A percentile compares a stretch with the other conserved stretches of the same genome.
phyloP scores from a whole-genome alignment of 2,888 invertebrate genomes.

The Athripsodes cinereus region DNA sequence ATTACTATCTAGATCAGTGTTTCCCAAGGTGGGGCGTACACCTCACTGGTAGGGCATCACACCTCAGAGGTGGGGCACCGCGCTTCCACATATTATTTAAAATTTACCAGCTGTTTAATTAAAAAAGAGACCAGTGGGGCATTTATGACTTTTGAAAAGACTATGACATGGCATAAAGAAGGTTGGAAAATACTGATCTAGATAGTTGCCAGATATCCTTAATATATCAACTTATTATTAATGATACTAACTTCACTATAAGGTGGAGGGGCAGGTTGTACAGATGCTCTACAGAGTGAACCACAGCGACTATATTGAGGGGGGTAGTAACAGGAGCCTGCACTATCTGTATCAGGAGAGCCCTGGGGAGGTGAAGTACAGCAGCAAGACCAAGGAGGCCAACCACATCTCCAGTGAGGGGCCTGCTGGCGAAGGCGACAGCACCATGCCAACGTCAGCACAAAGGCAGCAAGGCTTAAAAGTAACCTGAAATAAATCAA shows the following conservation, averaged over 20 bases:
- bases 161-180: too few relatives aligned
- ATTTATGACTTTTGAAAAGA: too few relatives aligned
- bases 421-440: slow-evolving; percentile 43
- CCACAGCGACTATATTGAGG: slow-evolving; percentile 80
- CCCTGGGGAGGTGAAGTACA: slow-evolving; percentile 11
- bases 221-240: too few relatives aligned
- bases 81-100: too few relatives aligned
- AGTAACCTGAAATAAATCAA: slow-evolving; percentile 18
- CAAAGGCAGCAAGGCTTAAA: slow-evolving; percentile 62
- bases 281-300: slow-evolving; percentile 74
- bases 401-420: slow-evolving; percentile 44
- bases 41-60: too few relatives aligned
- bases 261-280: slow-evolving; percentile 77
- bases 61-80: too few relatives aligned
- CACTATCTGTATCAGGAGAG: slow-evolving; percentile 69
- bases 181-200: too few relatives aligned
- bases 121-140: too few relatives aligned
- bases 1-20: too few relatives aligned
- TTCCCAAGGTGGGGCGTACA: too few relatives aligned
- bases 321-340: slow-evolving; percentile 75
- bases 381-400: slow-evolving; percentile 33
- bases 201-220: too few relatives aligned
- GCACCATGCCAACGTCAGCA: slow-evolving; percentile 42
- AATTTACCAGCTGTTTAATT: too few relatives aligned
- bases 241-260: slow-evolving; percentile 67